Evolutionary conservation across 2,113 vertebrate species (phyloP), one percentile per base, ranked within the genome.

Genomic region (Rhabdornis inornatus): DNA sequence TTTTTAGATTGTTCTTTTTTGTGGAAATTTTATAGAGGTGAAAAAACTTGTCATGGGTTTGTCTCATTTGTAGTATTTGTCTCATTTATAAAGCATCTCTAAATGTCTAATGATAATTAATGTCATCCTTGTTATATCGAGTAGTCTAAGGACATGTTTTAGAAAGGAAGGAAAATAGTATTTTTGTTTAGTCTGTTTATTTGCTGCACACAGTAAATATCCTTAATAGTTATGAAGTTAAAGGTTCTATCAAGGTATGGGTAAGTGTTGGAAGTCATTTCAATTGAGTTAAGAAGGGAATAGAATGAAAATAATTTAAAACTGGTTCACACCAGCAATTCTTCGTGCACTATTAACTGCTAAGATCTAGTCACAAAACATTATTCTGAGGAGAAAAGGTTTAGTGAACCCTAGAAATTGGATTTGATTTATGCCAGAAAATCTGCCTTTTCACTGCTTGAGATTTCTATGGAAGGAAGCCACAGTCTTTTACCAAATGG

Each of bases 331-430:
- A 98, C 97, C 97, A 97, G 97, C 95, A 98, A 97, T 98, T 97
- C 97, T 97, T 97, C 45, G 53, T 97, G 96, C 96, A 97, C 98
- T 97, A 97, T 98, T 98, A 98, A 97, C 96, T 97, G 96, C 97
- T 98, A 97, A 98, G 98, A 97, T 97, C 97, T 97, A 97, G 97
- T 98, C 98, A 98, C 97, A 96, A 95, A 97, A 98, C 98, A 98
- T 98, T 98, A 98, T 98, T 97, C 97, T 92, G 69, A 94, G 90
- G 97, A 98, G 98, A 99, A 99, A 98, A 95, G 98, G 97, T 96
- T 98, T 98, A 98, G 97, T 98, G 98, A 99, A 98, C 98, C 98
- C 98, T 98, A 98, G 98, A 98, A 98, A 99, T 98, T 98, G 97
- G 97, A 98, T 98, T 98, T 98, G 98, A 98, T 98, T 98, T 98